Percentiles rank a stretch among this genome's conserved stretches.
These are phyloP conservation scores for Anguilla anguilla DNA, from an alignment of 2,797 vertebrate species.

Conservation along the genomic window DNA sequence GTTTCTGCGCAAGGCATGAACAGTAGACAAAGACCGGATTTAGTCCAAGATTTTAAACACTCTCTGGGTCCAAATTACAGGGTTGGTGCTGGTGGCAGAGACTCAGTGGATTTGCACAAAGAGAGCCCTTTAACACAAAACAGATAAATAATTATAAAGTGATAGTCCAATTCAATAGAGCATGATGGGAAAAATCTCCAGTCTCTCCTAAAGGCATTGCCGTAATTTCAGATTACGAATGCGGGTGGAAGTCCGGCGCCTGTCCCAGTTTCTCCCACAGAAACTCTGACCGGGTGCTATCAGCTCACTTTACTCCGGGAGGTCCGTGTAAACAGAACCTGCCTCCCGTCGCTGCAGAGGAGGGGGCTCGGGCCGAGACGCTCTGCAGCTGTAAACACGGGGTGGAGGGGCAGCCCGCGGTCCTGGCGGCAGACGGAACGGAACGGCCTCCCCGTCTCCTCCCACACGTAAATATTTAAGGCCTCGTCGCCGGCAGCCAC, in stretches of 20 bases:
- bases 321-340: neutral
- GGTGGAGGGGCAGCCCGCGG: neutral
- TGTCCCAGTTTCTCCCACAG: neutral
- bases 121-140: neutral
- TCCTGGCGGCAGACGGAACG: neutral
- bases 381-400: neutral
- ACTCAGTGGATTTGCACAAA: neutral
- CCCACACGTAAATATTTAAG: conserved; percentile 9
- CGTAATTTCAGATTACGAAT: conserved; percentile 1
- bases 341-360: neutral
- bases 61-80: neutral
- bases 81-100: neutral
- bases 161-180: neutral
- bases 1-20: neutral
- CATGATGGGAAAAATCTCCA: neutral
- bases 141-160: neutral
- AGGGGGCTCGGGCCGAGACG: neutral
- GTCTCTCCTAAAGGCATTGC: neutral
- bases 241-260: neutral
- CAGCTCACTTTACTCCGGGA: neutral
- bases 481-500: too few species aligned
- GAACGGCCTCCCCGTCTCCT: neutral
- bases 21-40: conserved; percentile 11
- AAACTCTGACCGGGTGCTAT: neutral
- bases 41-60: conserved; percentile 20